Conservation (phyloP, 1,140 invertebrate species). For the Agrypnia vestita region DNA sequence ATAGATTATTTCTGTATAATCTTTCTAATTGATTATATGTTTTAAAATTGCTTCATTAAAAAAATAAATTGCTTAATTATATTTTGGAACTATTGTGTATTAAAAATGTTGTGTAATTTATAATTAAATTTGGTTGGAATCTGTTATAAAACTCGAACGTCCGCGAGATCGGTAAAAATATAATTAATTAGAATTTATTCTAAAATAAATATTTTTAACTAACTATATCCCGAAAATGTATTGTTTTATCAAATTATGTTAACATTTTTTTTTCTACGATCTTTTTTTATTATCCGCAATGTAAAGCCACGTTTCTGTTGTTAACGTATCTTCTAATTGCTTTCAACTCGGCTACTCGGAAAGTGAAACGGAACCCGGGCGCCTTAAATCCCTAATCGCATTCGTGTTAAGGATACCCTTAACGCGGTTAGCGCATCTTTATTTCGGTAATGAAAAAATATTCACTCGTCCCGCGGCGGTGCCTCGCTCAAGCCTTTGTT, state of each 20-base stretch:
- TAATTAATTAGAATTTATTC: too few relatives aligned
- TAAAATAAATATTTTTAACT: too few relatives aligned
- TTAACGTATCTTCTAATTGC: slow-evolving; percentile 34
- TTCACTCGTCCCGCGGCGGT: slow-evolving; percentile 52
- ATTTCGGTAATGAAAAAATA: slow-evolving; percentile 59
- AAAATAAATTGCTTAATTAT: too few relatives aligned
- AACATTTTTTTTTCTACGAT: background rate
- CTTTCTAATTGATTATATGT: too few relatives aligned
- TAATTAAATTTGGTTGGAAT: too few relatives aligned
- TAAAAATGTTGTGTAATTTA: too few relatives aligned
- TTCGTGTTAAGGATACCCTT: slow-evolving; percentile 8
- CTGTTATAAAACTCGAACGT: too few relatives aligned
- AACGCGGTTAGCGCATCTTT: slow-evolving; percentile 46
- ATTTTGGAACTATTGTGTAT: too few relatives aligned
- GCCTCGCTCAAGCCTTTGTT: slow-evolving; percentile 59
- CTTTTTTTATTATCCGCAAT: background rate
- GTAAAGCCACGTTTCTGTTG: background rate
- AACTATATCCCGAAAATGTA: background rate
- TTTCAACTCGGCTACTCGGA: slow-evolving; percentile 11
- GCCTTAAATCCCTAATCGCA: slow-evolving; percentile 42
- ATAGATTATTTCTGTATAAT: too few relatives aligned
- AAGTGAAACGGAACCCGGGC: slow-evolving; percentile 26
- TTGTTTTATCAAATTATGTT: slow-evolving; percentile 5
- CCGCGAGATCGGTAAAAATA: too few relatives aligned
- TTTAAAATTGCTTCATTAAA: too few relatives aligned